Percentiles rank a stretch among this genome's conserved stretches.
Conservation (phyloP, 2,113 vertebrate genomes). For the Falco punctatus region DNA sequence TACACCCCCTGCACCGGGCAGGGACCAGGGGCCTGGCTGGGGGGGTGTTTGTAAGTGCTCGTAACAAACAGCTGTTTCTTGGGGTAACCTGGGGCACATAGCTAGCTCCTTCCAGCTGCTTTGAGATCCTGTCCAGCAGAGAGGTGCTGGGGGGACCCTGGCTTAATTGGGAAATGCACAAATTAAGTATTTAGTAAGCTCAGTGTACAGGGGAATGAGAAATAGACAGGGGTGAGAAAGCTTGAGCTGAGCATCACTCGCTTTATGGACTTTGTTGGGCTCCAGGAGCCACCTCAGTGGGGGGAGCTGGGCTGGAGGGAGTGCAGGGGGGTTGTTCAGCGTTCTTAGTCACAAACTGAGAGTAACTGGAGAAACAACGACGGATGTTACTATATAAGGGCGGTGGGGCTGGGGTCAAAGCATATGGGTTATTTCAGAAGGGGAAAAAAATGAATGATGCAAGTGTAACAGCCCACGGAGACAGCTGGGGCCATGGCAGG, state of each 20-base stretch:
- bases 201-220: neutral
- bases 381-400: no score
- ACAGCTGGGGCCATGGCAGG: no score
- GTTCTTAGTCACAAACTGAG: neutral
- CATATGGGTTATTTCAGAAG: neutral
- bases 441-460: neutral
- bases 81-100: rapidly evolving
- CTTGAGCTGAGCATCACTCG: rapidly evolving
- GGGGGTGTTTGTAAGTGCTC: no score
- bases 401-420: neutral
- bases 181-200: neutral
- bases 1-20: no score
- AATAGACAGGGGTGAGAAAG: neutral
- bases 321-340: rapidly evolving
- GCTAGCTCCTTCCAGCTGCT: neutral
- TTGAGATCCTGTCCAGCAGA: rapidly evolving
- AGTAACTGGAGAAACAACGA: neutral
- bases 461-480: no score
- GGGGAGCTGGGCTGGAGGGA: neutral
- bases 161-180: neutral
- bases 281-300: neutral
- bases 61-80: no score
- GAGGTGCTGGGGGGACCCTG: no score
- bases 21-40: no score
- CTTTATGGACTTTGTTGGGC: neutral